phyloP scores from a whole-genome alignment of 1,140 invertebrate genomes.

The Tetragonula clypearis region DNA sequence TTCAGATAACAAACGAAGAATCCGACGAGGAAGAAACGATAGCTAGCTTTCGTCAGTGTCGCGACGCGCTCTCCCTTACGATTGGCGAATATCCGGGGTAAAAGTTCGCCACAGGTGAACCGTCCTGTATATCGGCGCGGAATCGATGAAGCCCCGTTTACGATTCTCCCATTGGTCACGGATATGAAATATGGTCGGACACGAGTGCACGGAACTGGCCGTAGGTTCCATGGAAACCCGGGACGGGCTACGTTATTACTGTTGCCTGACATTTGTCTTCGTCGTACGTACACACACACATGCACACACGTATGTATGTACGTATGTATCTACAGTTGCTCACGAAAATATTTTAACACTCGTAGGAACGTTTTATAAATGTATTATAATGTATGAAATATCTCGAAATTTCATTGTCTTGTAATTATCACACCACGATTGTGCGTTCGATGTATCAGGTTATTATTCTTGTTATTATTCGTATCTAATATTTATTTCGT shows the following conservation, averaged over 20 bases:
- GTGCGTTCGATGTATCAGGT: too few species aligned
- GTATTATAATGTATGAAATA: too few species aligned
- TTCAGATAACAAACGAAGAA: too few species aligned
- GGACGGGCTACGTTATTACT: constrained; percentile 50
- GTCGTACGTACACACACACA: constrained; percentile 21
- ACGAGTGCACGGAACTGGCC: neutral
- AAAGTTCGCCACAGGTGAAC: neutral
- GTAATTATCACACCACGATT: too few species aligned
- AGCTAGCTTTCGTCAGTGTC: neutral
- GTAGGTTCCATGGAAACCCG: constrained; percentile 32
- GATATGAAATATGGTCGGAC: constrained; percentile 51
- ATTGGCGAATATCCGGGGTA: too few species aligned
- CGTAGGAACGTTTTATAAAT: too few species aligned
- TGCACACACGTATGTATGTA: neutral
- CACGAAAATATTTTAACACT: too few species aligned
- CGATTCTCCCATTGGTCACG: constrained; percentile 31
- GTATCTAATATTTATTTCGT: too few species aligned
- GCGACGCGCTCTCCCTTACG: too few species aligned
- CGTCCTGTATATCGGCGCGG: neutral
- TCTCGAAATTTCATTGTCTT: too few species aligned
- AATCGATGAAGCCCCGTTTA: constrained; percentile 30
- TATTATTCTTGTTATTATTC: too few species aligned
- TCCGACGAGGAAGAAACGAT: neutral
- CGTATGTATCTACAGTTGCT: too few species aligned
- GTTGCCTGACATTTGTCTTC: constrained; percentile 54